These are phyloP conservation scores for Phrynosoma blainvillii DNA, from an alignment of 2,113 vertebrate genomes.

Conservation along the genomic window DNA sequence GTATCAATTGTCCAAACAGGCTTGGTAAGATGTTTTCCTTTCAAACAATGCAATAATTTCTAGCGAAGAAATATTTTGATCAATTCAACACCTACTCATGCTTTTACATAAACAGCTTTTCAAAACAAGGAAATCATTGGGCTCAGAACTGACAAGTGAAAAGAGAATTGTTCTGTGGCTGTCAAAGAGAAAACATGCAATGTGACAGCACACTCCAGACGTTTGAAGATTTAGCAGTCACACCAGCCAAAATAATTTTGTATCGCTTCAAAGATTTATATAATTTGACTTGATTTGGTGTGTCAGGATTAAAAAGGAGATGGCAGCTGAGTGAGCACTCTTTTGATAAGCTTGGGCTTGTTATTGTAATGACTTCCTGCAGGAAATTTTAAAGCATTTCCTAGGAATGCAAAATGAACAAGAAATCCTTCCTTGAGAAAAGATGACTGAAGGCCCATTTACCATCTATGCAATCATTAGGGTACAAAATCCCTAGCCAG, in stretches of 20 bases:
- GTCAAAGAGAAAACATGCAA: conserved; percentile 20
- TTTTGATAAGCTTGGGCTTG: not conserved
- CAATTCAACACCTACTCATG: conserved; percentile 26
- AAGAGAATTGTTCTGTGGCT: conserved; percentile 47
- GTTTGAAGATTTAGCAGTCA: conserved; percentile 29
- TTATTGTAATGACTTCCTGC: not conserved
- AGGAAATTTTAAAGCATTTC: not conserved
- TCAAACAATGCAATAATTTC: conserved; percentile 13
- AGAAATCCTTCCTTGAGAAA: not conserved
- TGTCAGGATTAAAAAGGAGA: not conserved
- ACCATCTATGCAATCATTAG: not conserved
- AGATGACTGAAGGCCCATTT: not conserved
- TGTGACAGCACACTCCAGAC: conserved; percentile 24
- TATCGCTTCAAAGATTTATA: not conserved
- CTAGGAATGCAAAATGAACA: not conserved
- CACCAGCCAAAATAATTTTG: not conserved
- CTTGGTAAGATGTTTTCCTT: not conserved
- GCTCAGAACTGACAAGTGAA: conserved; percentile 37
- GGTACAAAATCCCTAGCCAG: no score
- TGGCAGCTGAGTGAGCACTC: not conserved
- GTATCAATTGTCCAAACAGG: not conserved
- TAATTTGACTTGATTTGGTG: conserved; percentile 12
- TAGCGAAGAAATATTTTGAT: conserved; percentile 59
- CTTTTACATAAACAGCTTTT: conserved; percentile 53
- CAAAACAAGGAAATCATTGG: conserved; percentile 9